Evolutionary conservation across 1,140 invertebrate species (phyloP).

Genomic region (Danaus melanippus): DNA sequence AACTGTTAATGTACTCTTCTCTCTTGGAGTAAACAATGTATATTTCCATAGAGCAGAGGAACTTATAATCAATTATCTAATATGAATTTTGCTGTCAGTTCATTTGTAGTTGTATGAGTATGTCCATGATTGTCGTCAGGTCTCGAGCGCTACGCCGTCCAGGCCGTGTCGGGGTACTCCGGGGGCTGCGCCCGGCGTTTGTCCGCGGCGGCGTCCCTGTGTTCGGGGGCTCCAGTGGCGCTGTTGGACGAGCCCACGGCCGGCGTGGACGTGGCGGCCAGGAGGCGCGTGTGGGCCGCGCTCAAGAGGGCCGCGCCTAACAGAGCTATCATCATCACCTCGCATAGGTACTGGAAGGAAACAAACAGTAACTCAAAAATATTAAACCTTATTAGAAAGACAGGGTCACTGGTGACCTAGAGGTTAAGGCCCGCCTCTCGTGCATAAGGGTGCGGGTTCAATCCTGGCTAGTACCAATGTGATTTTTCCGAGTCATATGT

Average conservation of each 20-base stretch:
- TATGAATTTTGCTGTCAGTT: too few relatives aligned
- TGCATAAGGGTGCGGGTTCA: too few relatives aligned
- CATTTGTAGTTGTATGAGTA: too few relatives aligned
- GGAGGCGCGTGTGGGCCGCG: slow-evolving; percentile 64
- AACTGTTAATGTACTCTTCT: too few relatives aligned
- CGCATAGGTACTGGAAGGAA: slow-evolving; percentile 60
- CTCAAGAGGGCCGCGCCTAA: slow-evolving; percentile 49
- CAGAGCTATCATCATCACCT: slow-evolving; percentile 65
- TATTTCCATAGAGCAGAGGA: too few relatives aligned
- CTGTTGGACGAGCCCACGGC: slow-evolving; percentile 84
- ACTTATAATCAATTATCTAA: too few relatives aligned
- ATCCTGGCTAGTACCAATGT: too few relatives aligned
- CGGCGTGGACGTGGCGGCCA: slow-evolving; percentile 80
- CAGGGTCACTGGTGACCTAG: too few relatives aligned
- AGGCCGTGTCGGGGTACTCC: slow-evolving; percentile 36
- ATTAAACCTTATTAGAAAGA: too few relatives aligned
- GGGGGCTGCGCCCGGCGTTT: slow-evolving; percentile 89
- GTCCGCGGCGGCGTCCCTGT: slow-evolving; percentile 83
- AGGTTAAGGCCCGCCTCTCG: too few relatives aligned
- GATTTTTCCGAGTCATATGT: too few relatives aligned
- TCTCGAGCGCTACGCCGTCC: slow-evolving; percentile 29
- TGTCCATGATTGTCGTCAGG: slow-evolving; percentile 17
- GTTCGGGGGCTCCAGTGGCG: slow-evolving; percentile 44
- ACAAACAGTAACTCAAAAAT: neutral
- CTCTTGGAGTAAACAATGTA: too few relatives aligned